phyloP scores from a whole-genome alignment of 2,888 invertebrate species.

The Acleris literana region DNA sequence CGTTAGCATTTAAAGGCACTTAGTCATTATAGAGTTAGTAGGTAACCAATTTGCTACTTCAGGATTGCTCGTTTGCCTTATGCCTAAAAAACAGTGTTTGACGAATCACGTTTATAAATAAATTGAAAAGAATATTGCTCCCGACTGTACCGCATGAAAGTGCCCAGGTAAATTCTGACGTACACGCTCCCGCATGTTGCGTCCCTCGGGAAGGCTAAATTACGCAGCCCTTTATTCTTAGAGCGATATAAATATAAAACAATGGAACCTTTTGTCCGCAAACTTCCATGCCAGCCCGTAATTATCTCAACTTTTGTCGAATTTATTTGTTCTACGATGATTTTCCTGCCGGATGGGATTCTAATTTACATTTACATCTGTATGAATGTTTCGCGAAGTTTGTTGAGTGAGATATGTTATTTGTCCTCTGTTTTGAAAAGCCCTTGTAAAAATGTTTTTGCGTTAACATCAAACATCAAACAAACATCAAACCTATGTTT shows the following conservation, averaged over 20 bases:
- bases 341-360: constrained; percentile 23
- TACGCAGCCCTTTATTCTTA: constrained; percentile 58
- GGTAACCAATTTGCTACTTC: no score
- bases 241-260: constrained; percentile 66
- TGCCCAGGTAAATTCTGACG: constrained; percentile 50
- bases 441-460: neutral
- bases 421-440: neutral
- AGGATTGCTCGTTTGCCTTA: no score
- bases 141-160: constrained; percentile 42
- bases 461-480: no score
- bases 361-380: constrained; percentile 18
- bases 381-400: neutral
- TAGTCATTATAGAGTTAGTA: no score
- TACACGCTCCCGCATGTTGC: constrained; percentile 41
- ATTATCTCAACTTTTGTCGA: constrained; percentile 47
- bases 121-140: neutral
- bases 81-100: no score
- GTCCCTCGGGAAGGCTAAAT: constrained; percentile 55
- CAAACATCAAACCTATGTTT: no score
- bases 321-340: constrained; percentile 35
- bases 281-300: constrained; percentile 57
- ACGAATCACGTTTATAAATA: no score
- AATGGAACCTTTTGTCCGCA: constrained; percentile 58
- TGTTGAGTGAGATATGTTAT: constrained; percentile 2
- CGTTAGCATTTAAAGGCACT: no score